A percentile compares a stretch with the other conserved stretches of the same genome.
Conservation (phyloP, 2,797 vertebrate genomes). For the Microctenopoma stevenorrisi region DNA sequence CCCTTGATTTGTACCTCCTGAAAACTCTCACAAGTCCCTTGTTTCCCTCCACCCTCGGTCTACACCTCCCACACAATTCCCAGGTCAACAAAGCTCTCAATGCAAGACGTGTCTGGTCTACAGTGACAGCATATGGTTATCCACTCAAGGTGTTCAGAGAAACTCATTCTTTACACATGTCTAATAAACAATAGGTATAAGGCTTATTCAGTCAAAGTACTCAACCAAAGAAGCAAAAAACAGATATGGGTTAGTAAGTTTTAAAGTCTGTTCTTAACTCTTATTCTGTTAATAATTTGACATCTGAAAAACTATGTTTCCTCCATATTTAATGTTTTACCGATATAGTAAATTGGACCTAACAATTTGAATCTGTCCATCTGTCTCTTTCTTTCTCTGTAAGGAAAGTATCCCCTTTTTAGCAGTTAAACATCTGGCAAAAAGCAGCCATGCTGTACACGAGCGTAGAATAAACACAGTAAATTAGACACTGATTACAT, state of each 20-base stretch:
- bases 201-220: slow-evolving; percentile 64
- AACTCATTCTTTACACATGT: slow-evolving; percentile 71
- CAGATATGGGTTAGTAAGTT: slow-evolving; percentile 11
- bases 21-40: slow-evolving; percentile 80
- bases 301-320: slow-evolving; percentile 28
- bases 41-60: slow-evolving; percentile 72
- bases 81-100: slow-evolving; percentile 84
- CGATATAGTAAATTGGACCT: slow-evolving; percentile 51
- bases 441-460: slow-evolving; percentile 31
- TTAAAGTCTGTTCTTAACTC: slow-evolving; percentile 5
- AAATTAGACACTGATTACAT: slow-evolving; percentile 77
- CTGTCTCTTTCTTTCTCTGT: slow-evolving; percentile 27
- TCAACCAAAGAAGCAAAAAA: slow-evolving; percentile 34
- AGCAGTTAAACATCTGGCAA: slow-evolving; percentile 53
- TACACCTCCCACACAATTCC: slow-evolving; percentile 85
- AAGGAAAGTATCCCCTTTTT: slow-evolving; percentile 60
- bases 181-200: slow-evolving; percentile 66
- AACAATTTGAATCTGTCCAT: slow-evolving; percentile 27
- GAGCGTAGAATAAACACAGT: slow-evolving; percentile 72
- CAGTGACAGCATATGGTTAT: slow-evolving; percentile 88
- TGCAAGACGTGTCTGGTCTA: slow-evolving; percentile 81
- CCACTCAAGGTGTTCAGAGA: slow-evolving; percentile 81
- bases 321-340: slow-evolving; percentile 12
- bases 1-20: slow-evolving; percentile 85
- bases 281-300: slow-evolving; percentile 31